A percentile compares a stretch with the other conserved stretches of the same genome.
Evolutionary conservation across 2,888 invertebrate species (phyloP).

Genomic region (Malthinus seriepunctatus): DNA sequence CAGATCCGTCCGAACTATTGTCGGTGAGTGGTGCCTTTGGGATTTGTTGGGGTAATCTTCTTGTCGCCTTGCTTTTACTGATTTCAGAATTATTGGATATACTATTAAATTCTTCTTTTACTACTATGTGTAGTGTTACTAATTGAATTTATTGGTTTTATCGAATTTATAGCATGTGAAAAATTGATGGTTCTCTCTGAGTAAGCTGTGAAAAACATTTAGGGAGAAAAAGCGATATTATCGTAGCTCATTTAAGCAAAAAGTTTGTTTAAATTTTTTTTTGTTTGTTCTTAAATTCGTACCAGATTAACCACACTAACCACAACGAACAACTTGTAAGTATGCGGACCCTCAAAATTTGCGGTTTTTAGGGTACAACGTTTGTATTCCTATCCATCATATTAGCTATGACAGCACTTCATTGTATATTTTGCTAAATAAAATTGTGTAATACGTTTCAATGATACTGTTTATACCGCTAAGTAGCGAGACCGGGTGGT

Average conservation of each 20-base stretch:
- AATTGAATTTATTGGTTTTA: conserved; percentile 7
- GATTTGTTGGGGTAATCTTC: conserved; percentile 47
- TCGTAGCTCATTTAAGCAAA: too few relatives aligned
- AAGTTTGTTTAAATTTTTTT: neutral
- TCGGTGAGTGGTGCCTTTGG: conserved; percentile 45
- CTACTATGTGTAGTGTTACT: neutral
- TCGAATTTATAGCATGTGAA: too few relatives aligned
- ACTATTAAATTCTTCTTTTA: conserved; percentile 16
- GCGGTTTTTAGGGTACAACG: conserved; percentile 21
- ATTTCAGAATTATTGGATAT: conserved; percentile 48
- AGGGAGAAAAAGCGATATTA: too few relatives aligned
- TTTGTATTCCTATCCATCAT: conserved; percentile 46
- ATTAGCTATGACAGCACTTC: conserved; percentile 47
- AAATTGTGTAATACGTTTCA: conserved; percentile 43
- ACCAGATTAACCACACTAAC: conserved; percentile 1
- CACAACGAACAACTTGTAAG: conserved; percentile 1
- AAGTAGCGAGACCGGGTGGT: conserved; percentile 38
- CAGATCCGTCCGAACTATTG: conserved; percentile 38
- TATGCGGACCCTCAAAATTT: conserved; percentile 10
- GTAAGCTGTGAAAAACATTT: neutral
- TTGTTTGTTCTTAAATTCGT: neutral
- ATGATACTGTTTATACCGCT: conserved; percentile 40
- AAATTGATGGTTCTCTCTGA: neutral
- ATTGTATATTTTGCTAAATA: conserved; percentile 43
- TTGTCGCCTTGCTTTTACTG: conserved; percentile 44